A percentile compares a stretch with the other conserved stretches of the same genome.
These are phyloP conservation scores for Neopelma chrysocephalum DNA, from an alignment of 2,797 vertebrate species.

Conservation along the genomic window DNA sequence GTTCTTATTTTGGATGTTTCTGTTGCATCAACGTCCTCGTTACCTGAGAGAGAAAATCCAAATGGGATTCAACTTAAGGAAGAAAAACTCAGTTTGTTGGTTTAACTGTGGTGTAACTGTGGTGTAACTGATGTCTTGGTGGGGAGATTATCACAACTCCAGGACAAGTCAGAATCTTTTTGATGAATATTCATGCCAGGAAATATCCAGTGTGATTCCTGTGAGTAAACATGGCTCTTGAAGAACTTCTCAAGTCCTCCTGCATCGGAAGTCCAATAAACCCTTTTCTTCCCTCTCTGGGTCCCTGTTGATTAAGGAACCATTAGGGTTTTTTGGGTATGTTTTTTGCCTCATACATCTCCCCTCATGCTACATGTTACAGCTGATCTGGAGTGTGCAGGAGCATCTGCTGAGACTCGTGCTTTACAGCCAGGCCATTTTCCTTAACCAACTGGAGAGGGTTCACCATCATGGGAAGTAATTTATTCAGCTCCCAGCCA, in stretches of 20 bases:
- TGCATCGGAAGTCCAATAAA: not conserved
- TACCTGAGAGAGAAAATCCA: not conserved
- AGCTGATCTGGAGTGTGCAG: not conserved
- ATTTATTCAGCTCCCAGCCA: not conserved
- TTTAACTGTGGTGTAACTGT: not conserved
- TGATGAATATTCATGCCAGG: no score
- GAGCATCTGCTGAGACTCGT: not conserved
- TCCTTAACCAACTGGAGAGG: not conserved
- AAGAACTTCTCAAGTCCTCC: not conserved
- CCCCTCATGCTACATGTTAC: not conserved
- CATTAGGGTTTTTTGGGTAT: not conserved
- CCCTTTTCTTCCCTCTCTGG: not conserved
- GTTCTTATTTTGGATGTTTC: not conserved
- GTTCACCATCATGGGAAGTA: not conserved
- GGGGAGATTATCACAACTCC: not conserved
- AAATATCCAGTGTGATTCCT: accelerated
- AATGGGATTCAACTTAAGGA: not conserved
- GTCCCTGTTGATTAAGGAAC: not conserved
- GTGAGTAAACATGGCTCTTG: accelerated
- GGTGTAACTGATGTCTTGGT: not conserved
- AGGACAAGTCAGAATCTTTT: not conserved
- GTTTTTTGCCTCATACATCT: not conserved
- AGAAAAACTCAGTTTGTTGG: not conserved
- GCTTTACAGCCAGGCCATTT: not conserved
- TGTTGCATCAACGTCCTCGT: not conserved